Conservation (phyloP, 2,888 invertebrate species). For the Julus scanicus region DNA sequence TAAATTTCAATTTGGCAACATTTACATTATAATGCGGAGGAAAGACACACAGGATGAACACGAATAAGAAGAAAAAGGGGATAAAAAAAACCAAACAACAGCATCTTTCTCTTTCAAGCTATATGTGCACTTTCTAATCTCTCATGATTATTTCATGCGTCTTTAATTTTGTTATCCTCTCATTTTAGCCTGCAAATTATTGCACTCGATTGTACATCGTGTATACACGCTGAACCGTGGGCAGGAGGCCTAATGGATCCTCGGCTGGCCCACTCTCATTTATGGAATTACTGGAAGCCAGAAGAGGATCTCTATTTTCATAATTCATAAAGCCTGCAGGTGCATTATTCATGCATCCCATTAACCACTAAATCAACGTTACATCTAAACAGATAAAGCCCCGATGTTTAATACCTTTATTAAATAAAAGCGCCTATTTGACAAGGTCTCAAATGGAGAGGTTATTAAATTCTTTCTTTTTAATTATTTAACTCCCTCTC, state of each 20-base stretch:
- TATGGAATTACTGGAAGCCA: conserved; percentile 47
- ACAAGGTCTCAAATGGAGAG: conserved; percentile 56
- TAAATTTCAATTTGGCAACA: conserved; percentile 44
- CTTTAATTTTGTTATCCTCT: conserved; percentile 53
- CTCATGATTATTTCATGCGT: conserved; percentile 55
- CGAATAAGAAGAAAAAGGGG: not conserved
- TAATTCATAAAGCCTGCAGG: conserved; percentile 56
- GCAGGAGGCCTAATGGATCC: conserved; percentile 48
- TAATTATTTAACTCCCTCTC: conserved; percentile 56
- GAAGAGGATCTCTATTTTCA: conserved; percentile 51
- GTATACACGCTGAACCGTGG: not conserved
- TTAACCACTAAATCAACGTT: conserved; percentile 57
- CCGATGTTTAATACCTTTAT: conserved; percentile 50
- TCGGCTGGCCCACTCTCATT: conserved; percentile 40
- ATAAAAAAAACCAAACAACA: no score
- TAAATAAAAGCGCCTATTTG: conserved; percentile 54
- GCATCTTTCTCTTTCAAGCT: not conserved
- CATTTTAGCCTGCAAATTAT: conserved; percentile 54
- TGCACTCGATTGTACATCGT: conserved; percentile 47
- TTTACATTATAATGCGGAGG: conserved; percentile 47
- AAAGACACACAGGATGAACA: not conserved
- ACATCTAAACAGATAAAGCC: conserved; percentile 54
- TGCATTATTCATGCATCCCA: conserved; percentile 57
- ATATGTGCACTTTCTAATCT: not conserved
- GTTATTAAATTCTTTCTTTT: conserved; percentile 57